Base-by-base conservation (phyloP, 1,140 invertebrate species). In the Drosophila ficusphila region DNA sequence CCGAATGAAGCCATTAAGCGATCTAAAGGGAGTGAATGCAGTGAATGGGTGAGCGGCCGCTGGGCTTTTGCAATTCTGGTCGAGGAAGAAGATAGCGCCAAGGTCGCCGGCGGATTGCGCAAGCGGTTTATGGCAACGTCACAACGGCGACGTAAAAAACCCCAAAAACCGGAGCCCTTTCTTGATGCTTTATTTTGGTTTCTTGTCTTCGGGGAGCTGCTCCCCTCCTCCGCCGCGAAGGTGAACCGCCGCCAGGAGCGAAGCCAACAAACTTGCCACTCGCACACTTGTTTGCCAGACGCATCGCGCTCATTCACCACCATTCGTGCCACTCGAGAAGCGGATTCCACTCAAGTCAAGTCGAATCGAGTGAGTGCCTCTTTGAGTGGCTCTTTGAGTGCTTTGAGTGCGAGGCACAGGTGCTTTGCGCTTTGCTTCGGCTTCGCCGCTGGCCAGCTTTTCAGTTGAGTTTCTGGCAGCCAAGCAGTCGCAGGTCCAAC, bases 201-300 rank as follows among this genome's bases (percentile, higher is more conserved):
- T n/a, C n/a, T n/a, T n/a, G n/a, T n/a, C n/a, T n/a, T n/a, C n/a
- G n/a, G n/a, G n/a, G n/a, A n/a, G n/a, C n/a, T n/a, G n/a, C n/a
- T n/a, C n/a, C n/a, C 54, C 19, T 44, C 52, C 52, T 36, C 12
- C 23, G 33, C 42, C 53, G 53, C 70, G 81, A 85, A 85, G 81
- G 81, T 86, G 81, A 85, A 77, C 82, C 29, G 72, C 54, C 51
- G 51, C 51, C 58, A 79, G 83, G 76, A 86, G 60, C 71, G 76
- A 79, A 85, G 81, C 72, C 76, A 85, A 81, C 72, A 86, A 86
- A 85, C 79, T 83, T 74, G 54, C 21, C 44, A 39, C 38, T 27
- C 31, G 36, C 46, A 56, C 68, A 52, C 58, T 56, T 27, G 69
- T 51, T 46, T 29, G 46, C 62, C 53, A 74, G 69, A 79, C 41